Evolutionary conservation across 2,888 invertebrate species (phyloP), one percentile per base, ranked within the genome.

Genomic region (Cepaea hortensis): DNA sequence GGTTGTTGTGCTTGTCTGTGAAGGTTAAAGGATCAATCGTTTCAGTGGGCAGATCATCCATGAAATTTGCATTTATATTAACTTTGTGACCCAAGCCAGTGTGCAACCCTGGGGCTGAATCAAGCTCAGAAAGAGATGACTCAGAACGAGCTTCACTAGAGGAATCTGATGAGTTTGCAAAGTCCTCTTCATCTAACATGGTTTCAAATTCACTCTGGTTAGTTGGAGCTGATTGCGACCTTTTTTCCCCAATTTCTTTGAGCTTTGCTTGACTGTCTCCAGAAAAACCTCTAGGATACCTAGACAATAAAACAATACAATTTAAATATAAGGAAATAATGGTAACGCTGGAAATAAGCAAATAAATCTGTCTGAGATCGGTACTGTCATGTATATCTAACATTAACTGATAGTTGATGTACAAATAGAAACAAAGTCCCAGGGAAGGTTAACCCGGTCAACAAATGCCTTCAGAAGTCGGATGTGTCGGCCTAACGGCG

Each of bases 281-380:
- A n/a, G 93, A 92, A 2, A 92, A 92, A 79, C 93, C 92, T 85
- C 90, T 90, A 13, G 93, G 93, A 75, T 90, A 92, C 80, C 93
- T 93, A 91, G 5, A 46, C 9, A 62, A 79, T 62, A 46, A 62
- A 55, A 55, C 55, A 55, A 55, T 55, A 55, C 55, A 55, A 55
- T 9, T 55, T 9, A 55, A 55, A 55, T 55, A 9, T 55, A 55
- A 9, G 11, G 6, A 55, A 55, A 55, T 9, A 55, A 11, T 55
- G 55, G 55, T 55, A 55, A 9, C 35, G 13, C 35, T 35, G 62
- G 15, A 61, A 79, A 46, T 46, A 73, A 9, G 15, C 46, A n/a
- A 68, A 68, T n/a, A 68, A 68, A 68, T 20, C 68, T 68, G 5
- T 0, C 35, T 23, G 5, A n/a, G n/a, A 75, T 23, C n/a, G 3